Evolutionary conservation across 2,888 invertebrate species (phyloP).

Genomic region (Mesorhabditis sp.): DNA sequence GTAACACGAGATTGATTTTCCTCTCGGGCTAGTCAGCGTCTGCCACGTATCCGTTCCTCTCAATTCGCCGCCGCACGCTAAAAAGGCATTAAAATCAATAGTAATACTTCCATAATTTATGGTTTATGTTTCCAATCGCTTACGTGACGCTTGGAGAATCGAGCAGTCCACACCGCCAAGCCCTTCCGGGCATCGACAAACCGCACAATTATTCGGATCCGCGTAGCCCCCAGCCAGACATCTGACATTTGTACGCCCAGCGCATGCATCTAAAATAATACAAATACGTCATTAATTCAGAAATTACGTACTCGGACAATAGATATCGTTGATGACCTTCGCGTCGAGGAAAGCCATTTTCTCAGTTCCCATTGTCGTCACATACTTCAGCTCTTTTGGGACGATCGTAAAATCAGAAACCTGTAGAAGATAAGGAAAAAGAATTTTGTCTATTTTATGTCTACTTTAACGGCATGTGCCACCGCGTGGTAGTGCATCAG

Average conservation of each 20-base stretch:
- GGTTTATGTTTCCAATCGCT: slow-evolving; percentile 1
- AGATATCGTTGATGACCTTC: slow-evolving; percentile 57
- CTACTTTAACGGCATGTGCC: slow-evolving; percentile 53
- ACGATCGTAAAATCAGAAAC: slow-evolving; percentile 58
- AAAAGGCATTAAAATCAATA: slow-evolving; percentile 5
- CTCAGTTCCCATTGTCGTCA: slow-evolving; percentile 58
- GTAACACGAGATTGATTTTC: slow-evolving; percentile 52
- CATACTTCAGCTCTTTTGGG: slow-evolving; percentile 57
- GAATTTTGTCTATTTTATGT: not conserved
- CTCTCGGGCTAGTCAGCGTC: slow-evolving; percentile 49
- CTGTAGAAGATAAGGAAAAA: slow-evolving; percentile 13
- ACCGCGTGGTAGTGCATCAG: slow-evolving; percentile 57
- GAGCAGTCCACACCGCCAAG: slow-evolving; percentile 54
- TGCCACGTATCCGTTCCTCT: slow-evolving; percentile 55
- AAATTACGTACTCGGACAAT: slow-evolving; percentile 49
- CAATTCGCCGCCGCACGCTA: slow-evolving; percentile 53
- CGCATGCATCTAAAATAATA: slow-evolving; percentile 37
- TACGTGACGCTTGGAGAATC: slow-evolving; percentile 52
- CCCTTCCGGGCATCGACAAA: slow-evolving; percentile 53
- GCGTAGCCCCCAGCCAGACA: slow-evolving; percentile 55
- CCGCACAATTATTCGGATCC: slow-evolving; percentile 55
- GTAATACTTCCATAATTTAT: too few species aligned
- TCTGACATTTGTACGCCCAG: slow-evolving; percentile 35
- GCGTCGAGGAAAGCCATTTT: slow-evolving; percentile 57
- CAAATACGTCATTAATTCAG: not conserved